phyloP scores from a whole-genome alignment of 2,888 invertebrate genomes.

The Galeopsomyia nigrocyanea region DNA sequence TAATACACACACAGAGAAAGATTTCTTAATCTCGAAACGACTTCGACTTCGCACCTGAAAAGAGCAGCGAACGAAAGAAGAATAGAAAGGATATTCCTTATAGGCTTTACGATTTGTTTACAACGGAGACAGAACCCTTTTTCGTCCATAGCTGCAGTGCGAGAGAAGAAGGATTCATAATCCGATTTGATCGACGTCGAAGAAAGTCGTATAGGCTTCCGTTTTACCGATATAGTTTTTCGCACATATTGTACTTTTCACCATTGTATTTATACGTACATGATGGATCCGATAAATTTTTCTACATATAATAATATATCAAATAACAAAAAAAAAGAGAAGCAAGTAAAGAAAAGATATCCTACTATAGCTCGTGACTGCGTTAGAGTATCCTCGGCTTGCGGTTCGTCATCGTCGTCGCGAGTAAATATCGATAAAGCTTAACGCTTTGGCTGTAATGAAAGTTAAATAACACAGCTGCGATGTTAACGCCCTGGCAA shows the following conservation, averaged over 20 bases:
- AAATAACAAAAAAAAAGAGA: background rate
- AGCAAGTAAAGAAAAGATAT: background rate
- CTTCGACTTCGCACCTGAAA: constrained; percentile 44
- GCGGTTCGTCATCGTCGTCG: constrained; percentile 46
- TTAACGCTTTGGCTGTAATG: constrained; percentile 57
- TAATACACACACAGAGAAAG: background rate
- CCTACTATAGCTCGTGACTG: constrained; percentile 57
- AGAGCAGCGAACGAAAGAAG: constrained; percentile 18
- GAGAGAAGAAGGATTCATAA: constrained; percentile 32
- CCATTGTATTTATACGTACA: too few relatives aligned
- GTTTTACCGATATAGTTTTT: too few relatives aligned
- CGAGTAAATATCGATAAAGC: constrained; percentile 61
- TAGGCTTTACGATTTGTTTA: constrained; percentile 67
- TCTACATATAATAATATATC: too few relatives aligned
- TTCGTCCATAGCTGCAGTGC: background rate
- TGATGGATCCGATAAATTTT: too few relatives aligned
- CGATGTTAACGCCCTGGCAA: background rate
- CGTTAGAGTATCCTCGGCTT: constrained; percentile 58
- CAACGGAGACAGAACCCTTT: constrained; percentile 51
- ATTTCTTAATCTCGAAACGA: constrained; percentile 49
- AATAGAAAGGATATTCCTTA: constrained; percentile 41
- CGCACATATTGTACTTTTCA: too few relatives aligned
- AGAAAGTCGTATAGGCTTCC: too few relatives aligned
- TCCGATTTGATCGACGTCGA: constrained; percentile 36
- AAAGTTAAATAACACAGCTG: constrained; percentile 61